Conservation (phyloP, 2,113 vertebrate genomes). For the Anoplopoma fimbria region DNA sequence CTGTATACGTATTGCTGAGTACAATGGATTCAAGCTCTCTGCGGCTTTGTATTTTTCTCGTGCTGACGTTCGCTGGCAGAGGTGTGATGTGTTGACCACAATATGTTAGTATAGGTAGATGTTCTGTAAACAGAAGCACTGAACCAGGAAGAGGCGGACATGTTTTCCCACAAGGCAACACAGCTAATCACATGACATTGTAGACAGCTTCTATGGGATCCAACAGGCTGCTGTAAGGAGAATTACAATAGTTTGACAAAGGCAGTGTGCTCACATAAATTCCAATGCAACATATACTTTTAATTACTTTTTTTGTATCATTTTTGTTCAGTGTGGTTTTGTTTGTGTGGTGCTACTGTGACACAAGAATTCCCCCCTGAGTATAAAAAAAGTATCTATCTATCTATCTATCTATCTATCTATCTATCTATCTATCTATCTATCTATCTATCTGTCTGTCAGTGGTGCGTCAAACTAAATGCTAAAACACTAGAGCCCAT, state of each 20-base stretch:
- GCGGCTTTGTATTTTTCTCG: constrained; percentile 25
- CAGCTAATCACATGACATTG: constrained; percentile 43
- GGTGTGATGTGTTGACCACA: constrained; percentile 43
- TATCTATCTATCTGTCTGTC: too few relatives aligned
- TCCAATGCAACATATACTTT: not conserved
- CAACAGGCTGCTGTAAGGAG: constrained; percentile 17
- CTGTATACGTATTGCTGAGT: constrained; percentile 42
- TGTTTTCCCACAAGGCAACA: constrained; percentile 41
- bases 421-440: too few relatives aligned
- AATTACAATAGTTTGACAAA: not conserved
- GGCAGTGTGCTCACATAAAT: not conserved
- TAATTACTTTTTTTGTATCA: not conserved
- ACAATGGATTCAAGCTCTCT: constrained; percentile 32
- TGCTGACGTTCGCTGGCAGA: constrained; percentile 39
- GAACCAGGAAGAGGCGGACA: constrained; percentile 38
- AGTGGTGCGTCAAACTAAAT: not conserved
- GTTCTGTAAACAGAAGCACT: constrained; percentile 45
- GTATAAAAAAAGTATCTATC: too few relatives aligned
- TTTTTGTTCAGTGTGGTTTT: too few relatives aligned
- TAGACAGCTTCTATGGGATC: constrained; percentile 15
- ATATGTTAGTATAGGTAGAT: constrained; percentile 43
- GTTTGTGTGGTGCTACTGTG: too few relatives aligned
- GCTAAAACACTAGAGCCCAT: not conserved
- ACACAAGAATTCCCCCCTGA: too few relatives aligned
- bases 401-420: too few relatives aligned